A percentile compares a stretch with the other conserved stretches of the same genome.
Evolutionary conservation across 2,888 invertebrate species (phyloP).

Genomic region (Vesta saturnalis): DNA sequence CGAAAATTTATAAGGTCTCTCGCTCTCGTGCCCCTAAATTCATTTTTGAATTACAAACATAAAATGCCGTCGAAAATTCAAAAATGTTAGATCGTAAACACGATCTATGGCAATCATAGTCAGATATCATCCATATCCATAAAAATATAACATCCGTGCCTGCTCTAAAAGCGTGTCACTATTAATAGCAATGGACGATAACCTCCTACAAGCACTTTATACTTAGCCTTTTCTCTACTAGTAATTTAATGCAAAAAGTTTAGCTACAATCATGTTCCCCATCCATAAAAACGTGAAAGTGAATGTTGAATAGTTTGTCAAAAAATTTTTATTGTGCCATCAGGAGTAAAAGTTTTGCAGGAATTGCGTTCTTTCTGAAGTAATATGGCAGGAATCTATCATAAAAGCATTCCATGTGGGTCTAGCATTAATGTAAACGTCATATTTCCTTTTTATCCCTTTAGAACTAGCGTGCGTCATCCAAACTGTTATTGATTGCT

Average conservation of each 20-base stretch:
- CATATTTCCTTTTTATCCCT: conserved; percentile 56
- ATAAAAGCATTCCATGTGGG: conserved; percentile 56
- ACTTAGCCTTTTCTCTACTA: neutral
- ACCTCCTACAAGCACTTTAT: conserved; percentile 11
- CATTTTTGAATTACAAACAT: conserved; percentile 24
- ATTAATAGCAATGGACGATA: conserved; percentile 23
- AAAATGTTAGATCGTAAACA: conserved; percentile 32
- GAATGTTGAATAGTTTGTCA: conserved; percentile 51
- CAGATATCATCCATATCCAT: conserved; percentile 23
- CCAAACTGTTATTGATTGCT: conserved; percentile 54
- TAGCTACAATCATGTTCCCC: conserved; percentile 18
- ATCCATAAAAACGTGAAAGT: conserved; percentile 21
- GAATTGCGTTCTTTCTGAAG: conserved; percentile 52
- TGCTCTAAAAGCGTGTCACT: conserved; percentile 18
- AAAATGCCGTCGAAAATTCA: conserved; percentile 27
- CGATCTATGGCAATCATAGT: conserved; percentile 29
- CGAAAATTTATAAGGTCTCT: conserved; percentile 28
- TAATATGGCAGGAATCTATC: conserved; percentile 56
- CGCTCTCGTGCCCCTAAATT: conserved; percentile 27
- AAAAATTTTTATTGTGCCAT: conserved; percentile 53
- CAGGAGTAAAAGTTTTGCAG: conserved; percentile 50
- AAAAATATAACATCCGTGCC: conserved; percentile 15
- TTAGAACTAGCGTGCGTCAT: conserved; percentile 46
- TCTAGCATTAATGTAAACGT: conserved; percentile 56
- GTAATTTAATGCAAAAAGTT: conserved; percentile 22